Evolutionary conservation across 2,113 vertebrate genomes (phyloP).

Genomic region (Crotalus helleri): DNA sequence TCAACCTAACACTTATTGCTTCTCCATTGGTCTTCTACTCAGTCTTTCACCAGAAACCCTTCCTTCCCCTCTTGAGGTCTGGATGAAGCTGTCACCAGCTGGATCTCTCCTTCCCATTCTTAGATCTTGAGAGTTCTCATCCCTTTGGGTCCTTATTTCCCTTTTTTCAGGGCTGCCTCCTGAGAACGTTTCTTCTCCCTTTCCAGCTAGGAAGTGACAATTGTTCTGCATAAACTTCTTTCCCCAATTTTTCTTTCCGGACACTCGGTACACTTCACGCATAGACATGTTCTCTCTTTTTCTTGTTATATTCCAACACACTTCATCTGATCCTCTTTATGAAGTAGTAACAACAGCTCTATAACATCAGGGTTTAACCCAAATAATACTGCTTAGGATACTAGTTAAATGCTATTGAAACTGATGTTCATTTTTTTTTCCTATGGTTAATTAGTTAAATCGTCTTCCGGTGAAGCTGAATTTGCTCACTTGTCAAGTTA

Average conservation of each 20-base stretch:
- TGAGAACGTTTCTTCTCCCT: not conserved
- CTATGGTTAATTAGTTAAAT: constrained; percentile 54
- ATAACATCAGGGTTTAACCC: not conserved
- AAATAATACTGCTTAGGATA: not conserved
- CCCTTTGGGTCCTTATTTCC: not conserved
- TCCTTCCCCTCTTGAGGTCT: not conserved
- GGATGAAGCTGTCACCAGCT: not conserved
- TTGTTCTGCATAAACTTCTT: not conserved
- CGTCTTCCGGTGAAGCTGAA: constrained; percentile 68
- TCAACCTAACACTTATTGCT: not conserved
- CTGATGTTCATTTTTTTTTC: not conserved
- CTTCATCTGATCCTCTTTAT: not conserved
- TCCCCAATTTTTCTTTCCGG: not conserved
- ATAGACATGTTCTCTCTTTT: not conserved
- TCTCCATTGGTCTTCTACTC: not conserved
- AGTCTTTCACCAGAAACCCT: not conserved
- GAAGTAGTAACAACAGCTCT: not conserved
- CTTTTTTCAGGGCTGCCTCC: not conserved
- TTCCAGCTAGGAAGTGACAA: not conserved
- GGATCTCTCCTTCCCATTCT: not conserved
- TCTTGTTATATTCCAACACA: not conserved
- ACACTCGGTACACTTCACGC: not conserved
- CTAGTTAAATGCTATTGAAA: not conserved
- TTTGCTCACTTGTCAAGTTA: constrained; percentile 75
- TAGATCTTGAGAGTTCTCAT: not conserved